Conservation (phyloP, 2,888 invertebrate species). For the Dichetophora obliterata region DNA sequence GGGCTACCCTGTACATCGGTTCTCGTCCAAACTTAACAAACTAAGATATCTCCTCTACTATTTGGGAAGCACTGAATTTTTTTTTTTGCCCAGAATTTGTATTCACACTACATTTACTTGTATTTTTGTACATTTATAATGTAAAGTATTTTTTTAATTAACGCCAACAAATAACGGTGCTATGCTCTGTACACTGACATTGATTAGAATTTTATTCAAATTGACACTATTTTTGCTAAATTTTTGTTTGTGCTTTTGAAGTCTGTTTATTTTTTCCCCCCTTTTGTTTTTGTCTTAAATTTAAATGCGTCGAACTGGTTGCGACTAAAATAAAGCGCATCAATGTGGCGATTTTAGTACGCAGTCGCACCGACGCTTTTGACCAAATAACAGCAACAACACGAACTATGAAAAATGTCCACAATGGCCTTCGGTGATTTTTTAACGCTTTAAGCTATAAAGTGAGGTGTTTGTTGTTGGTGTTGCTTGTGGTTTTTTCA, state of each 20-base stretch:
- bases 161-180: too few relatives aligned
- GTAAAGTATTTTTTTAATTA: too few relatives aligned
- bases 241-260: not conserved
- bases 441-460: not conserved
- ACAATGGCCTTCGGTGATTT: constrained; percentile 24
- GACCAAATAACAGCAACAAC: constrained; percentile 39
- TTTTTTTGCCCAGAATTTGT: too few relatives aligned
- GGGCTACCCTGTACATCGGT: too few relatives aligned
- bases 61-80: too few relatives aligned
- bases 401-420: not conserved
- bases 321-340: constrained; percentile 19
- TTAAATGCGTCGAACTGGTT: constrained; percentile 35
- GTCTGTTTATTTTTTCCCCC: not conserved
- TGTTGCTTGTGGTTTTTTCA: not conserved
- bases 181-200: not conserved
- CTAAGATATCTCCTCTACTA: too few relatives aligned
- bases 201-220: constrained; percentile 38
- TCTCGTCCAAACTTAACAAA: too few relatives aligned
- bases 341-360: constrained; percentile 26
- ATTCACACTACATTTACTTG: too few relatives aligned
- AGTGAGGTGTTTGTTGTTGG: not conserved
- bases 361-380: constrained; percentile 2
- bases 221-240: not conserved
- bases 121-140: too few relatives aligned
- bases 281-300: not conserved